Evolutionary conservation across 1,140 invertebrate species (phyloP), one percentile per base, ranked within the genome.

Genomic region (Bathynomus jamesi): DNA sequence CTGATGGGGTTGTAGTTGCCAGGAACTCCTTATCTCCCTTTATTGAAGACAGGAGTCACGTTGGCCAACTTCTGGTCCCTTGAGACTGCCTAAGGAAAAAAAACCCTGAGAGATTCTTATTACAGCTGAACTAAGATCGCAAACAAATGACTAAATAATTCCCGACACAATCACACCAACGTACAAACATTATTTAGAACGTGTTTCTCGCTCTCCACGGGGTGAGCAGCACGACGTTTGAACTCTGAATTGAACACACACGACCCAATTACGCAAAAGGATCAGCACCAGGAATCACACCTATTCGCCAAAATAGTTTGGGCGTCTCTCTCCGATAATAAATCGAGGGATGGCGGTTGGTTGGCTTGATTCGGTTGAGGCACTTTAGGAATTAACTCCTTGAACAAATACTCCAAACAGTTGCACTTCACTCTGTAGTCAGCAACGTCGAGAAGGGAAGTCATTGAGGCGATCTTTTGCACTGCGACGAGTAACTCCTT

Each of bases 341-440:
- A 82, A 79, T 89, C 88, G 13, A 53, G 21, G 40, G 40, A 53
- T 3, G 40, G 40, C 13, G 40, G 13, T 53, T 53, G 40, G 21
- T 53, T 53, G 13, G 40, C 21, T 21, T 53, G 40, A 53, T 53
- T 53, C 11, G 40, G 11, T 53, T 11, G 40, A 2, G 40, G 2
- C 40, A 89, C 85, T 72, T 82, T 83, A 80, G 91, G 92, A 13
- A 87, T 86, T 65, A 96, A 85, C 79, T 94, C 92, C 65, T 90
- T 89, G 21, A 96, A 81, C 31, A 97, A 82, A 80, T 89, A 90
- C 78, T 94, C 89, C 10, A 97, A 83, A 81, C 89, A 91, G 77
- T 95, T 95, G 80, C 92, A 95, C 61, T 89, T 90, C 79, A 90
- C 91, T 76, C 92, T 92, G 0, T 89, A 87, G 81, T 97, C 94